These are phyloP conservation scores for Canis aureus DNA, from an alignment of 2,113 vertebrate species.

Conservation along the genomic window DNA sequence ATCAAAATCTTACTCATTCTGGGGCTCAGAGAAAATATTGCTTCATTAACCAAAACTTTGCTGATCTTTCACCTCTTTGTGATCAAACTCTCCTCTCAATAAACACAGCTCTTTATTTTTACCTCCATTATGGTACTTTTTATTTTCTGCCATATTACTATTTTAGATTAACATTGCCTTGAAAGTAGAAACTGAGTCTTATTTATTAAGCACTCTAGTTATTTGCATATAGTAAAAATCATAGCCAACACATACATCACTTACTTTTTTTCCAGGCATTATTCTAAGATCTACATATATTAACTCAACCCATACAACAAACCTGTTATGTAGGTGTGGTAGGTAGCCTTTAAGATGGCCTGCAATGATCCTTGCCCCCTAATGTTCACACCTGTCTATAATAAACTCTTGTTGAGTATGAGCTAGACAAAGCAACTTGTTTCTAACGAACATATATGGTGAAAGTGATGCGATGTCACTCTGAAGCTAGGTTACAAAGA, in stretches of 20 bases:
- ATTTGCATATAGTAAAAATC: constrained; percentile 12
- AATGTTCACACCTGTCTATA: neutral
- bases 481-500: constrained; percentile 2
- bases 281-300: neutral
- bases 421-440: neutral
- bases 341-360: neutral
- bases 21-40: neutral
- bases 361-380: neutral
- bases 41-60: neutral
- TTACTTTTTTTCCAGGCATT: neutral
- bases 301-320: neutral
- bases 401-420: neutral
- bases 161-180: neutral
- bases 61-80: neutral
- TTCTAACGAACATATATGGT: neutral
- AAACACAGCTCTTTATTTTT: neutral
- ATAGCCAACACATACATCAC: neutral
- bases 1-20: neutral
- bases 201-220: constrained; percentile 8
- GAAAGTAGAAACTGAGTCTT: constrained; percentile 22
- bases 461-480: neutral
- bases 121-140: neutral
- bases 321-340: neutral
- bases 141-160: neutral
- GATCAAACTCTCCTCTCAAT: neutral